Base-by-base conservation (phyloP, 1,140 invertebrate species). In the Andricus grossulariae region DNA sequence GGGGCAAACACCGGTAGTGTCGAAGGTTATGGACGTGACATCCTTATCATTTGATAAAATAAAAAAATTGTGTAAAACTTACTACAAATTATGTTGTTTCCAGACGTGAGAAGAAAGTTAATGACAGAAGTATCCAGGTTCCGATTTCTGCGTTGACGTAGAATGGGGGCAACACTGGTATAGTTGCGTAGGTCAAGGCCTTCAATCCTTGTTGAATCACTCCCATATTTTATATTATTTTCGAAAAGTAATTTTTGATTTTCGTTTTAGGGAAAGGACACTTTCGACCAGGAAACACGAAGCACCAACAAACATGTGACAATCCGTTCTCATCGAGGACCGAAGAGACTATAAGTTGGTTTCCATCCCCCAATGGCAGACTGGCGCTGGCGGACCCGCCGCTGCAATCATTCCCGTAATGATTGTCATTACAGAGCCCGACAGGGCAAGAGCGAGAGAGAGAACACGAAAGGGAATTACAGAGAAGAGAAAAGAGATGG, bases 331-430 rank as follows among this genome's bases (percentile, higher is more conserved):
- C 88, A 87, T 83, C 88, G 88, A 89, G 87, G 83, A 86, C 85
- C 84, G 85, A 82, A 81, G 75, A 81, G 83, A 84, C 73, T 87
- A 87, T 86, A 86, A 86, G 86, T 85, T 84, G 82, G 86, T 88
- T 89, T 85, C 85, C 88, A 90, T 90, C 88, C 87, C 87, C 88
- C 87, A 85, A 88, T 88, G 85, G 82, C 83, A 83, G 75, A 83
- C 80, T 81, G 76, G 82, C 83, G 80, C 82, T 81, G 83, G 83
- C 84, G 81, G 60, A 66, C 60, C 85, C 86, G 81, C 85, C 85
- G 86, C 88, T 86, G 87, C 88, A 89, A 90, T 90, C 88, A 90
- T 90, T 88, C 85, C 84, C 84, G 86, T 90, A 90, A 90, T 90
- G 88, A 90, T 88, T 88, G 86, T 90, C 88, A 90, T 90, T 90